Evolutionary conservation across 2,888 invertebrate species (phyloP).

Genomic region (Siphonodentalium dalli): DNA sequence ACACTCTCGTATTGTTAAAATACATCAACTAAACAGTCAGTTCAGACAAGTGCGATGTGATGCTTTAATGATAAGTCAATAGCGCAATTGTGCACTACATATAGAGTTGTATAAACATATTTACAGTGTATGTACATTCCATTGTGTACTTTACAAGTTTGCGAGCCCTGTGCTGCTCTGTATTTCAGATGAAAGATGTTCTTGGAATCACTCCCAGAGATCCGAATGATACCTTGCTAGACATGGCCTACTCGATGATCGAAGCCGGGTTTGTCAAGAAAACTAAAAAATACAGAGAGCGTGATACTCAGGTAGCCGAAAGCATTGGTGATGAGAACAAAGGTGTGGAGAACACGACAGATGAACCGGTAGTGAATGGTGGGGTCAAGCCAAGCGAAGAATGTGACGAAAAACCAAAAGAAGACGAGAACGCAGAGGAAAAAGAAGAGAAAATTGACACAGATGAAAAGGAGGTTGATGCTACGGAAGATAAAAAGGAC

Average conservation of each 20-base stretch:
- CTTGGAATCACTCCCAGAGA: conserved; percentile 66
- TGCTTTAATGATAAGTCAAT: no score
- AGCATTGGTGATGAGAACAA: conserved; percentile 27
- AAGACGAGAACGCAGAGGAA: conserved; percentile 36
- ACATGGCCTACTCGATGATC: conserved; percentile 68
- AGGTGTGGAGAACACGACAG: conserved; percentile 28
- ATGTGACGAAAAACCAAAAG: conserved; percentile 28
- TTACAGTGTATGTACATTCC: no score
- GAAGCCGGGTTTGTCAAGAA: conserved; percentile 67
- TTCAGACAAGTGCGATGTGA: no score
- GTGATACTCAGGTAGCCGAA: conserved; percentile 22
- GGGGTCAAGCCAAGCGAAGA: conserved; percentile 10
- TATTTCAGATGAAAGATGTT: conserved; percentile 65
- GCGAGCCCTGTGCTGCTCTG: no score
- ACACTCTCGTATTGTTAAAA: no score
- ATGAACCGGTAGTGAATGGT: conserved; percentile 15
- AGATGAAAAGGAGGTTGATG: conserved; percentile 27
- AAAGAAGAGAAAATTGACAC: conserved; percentile 31
- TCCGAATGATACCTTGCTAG: conserved; percentile 66
- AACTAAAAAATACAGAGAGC: conserved; percentile 47
- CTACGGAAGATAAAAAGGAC: conserved; percentile 22
- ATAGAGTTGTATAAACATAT: no score
- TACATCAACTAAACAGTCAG: no score
- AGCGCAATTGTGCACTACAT: no score
- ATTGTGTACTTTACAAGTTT: no score